These are phyloP conservation scores for Mythimna pallens DNA, from an alignment of 2,888 invertebrate genomes.

Conservation along the genomic window DNA sequence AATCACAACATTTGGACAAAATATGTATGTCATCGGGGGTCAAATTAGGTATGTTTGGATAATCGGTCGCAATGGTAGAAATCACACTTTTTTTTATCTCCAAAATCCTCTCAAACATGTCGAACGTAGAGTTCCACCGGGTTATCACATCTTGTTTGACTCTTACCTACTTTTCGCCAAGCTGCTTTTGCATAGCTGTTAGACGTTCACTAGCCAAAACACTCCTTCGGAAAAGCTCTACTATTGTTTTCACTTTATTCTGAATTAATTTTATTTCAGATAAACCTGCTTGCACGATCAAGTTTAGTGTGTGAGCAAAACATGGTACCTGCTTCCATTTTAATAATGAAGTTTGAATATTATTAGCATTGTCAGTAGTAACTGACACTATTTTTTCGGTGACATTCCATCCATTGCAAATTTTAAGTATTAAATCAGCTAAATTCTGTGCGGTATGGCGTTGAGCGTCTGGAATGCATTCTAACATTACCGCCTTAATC, in stretches of 20 bases:
- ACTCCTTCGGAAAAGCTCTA: conserved; percentile 24
- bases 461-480: conserved; percentile 17
- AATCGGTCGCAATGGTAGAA: conserved; percentile 35
- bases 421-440: not conserved
- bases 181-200: conserved; percentile 31
- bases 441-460: conserved; percentile 15
- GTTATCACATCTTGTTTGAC: conserved; percentile 38
- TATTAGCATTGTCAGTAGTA: conserved; percentile 13
- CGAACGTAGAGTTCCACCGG: conserved; percentile 38
- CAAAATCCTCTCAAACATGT: conserved; percentile 27
- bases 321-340: conserved; percentile 20
- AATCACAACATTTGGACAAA: conserved; percentile 12
- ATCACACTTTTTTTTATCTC: conserved; percentile 30
- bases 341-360: conserved; percentile 6
- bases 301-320: conserved; percentile 18
- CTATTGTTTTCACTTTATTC: conserved; percentile 1
- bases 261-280: conserved; percentile 5
- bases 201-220: conserved; percentile 23
- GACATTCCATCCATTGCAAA: not conserved
- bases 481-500: conserved; percentile 14
- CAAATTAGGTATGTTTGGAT: conserved; percentile 21
- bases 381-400: conserved; percentile 11
- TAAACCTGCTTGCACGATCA: conserved; percentile 15
- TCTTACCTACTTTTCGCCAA: conserved; percentile 18
- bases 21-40: conserved; percentile 9